phyloP scores from a whole-genome alignment of 1,140 invertebrate species.

The Tetragnatha versicolor region DNA sequence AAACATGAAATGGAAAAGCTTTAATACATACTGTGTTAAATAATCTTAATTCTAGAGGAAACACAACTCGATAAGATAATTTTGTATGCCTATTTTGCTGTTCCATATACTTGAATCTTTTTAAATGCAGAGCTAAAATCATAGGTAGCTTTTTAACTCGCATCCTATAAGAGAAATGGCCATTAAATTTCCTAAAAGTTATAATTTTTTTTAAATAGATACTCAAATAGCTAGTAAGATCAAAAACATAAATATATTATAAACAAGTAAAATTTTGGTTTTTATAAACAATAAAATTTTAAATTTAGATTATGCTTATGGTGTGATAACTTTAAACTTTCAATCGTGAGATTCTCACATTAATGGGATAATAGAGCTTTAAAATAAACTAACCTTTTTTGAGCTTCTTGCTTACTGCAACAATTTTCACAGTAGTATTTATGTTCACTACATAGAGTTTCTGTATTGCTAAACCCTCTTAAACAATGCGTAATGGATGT shows the following conservation, averaged over 20 bases:
- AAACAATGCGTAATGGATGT: slow-evolving; percentile 99
- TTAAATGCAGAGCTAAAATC: slow-evolving; percentile 96
- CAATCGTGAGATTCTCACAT: too few species aligned
- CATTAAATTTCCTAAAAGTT: too few species aligned
- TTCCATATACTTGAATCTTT: slow-evolving; percentile 98
- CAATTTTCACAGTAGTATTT: slow-evolving; percentile 99
- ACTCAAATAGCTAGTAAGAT: too few species aligned
- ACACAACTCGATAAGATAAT: slow-evolving; percentile 98
- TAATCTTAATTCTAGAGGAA: slow-evolving; percentile 94
- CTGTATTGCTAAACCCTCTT: slow-evolving; percentile 96
- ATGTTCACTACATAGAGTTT: slow-evolving; percentile 98
- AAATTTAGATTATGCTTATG: too few species aligned
- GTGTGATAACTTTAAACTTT: too few species aligned
- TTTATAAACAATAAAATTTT: too few species aligned
- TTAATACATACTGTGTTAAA: slow-evolving; percentile 93
- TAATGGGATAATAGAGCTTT: too few species aligned
- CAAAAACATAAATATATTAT: too few species aligned
- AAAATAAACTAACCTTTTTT: slow-evolving; percentile 69
- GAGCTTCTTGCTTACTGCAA: slow-evolving; percentile 98
- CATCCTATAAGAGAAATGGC: slow-evolving; percentile 73
- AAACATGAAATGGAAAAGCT: too few species aligned
- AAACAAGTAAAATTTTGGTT: too few species aligned
- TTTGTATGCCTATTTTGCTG: slow-evolving; percentile 98
- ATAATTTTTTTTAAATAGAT: too few species aligned
- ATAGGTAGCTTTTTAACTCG: slow-evolving; percentile 97